These are phyloP conservation scores for Petrolisthes cinctipes DNA, from an alignment of 2,888 invertebrate species.

Conservation along the genomic window DNA sequence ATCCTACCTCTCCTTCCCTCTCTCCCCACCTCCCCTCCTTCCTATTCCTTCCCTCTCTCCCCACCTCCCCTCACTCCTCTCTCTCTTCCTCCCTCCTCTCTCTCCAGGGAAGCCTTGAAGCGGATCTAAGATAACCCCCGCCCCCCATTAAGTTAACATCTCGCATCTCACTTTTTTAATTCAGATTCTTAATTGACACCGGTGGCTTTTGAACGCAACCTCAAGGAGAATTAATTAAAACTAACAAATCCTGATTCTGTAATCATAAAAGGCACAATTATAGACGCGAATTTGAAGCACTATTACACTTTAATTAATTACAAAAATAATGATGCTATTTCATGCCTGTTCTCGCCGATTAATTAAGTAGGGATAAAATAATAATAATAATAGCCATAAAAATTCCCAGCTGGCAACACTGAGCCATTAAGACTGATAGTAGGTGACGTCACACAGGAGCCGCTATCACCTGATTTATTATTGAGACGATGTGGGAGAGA, in stretches of 20 bases:
- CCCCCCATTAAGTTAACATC: neutral
- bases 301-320: too few species aligned
- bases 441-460: slow-evolving; percentile 45
- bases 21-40: too few species aligned
- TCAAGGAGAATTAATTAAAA: too few species aligned
- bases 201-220: neutral
- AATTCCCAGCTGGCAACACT: neutral
- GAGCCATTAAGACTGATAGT: neutral
- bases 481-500: slow-evolving; percentile 27
- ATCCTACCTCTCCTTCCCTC: too few species aligned
- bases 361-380: too few species aligned
- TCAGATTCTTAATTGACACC: neutral
- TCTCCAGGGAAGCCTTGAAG: neutral
- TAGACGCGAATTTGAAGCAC: too few species aligned
- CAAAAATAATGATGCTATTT: too few species aligned
- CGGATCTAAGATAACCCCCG: neutral
- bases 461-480: slow-evolving; percentile 50
- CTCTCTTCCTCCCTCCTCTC: neutral
- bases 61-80: too few species aligned
- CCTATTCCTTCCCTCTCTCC: too few species aligned
- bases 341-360: too few species aligned
- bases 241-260: too few species aligned
- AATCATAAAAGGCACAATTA: too few species aligned
- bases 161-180: neutral
- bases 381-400: neutral